Percentiles rank a stretch among this genome's conserved stretches.
Conservation (phyloP, 1,140 invertebrate species). For the Drosophila teissieri region DNA sequence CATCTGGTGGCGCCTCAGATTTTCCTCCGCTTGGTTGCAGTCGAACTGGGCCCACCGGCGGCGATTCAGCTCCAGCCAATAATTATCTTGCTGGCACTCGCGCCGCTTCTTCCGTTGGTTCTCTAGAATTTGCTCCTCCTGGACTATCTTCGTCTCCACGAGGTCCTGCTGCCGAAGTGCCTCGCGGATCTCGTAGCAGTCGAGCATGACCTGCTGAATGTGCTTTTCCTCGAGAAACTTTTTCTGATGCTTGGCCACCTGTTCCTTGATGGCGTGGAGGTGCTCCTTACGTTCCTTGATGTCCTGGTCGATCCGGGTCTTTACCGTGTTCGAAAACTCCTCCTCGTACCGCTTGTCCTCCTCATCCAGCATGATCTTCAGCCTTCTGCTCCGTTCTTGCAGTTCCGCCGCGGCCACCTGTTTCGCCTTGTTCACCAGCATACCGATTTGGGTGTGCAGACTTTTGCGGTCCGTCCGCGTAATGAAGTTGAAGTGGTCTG, state of each 20-base stretch:
- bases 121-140: constrained; percentile 73
- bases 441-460: constrained; percentile 64
- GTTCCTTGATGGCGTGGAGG: constrained; percentile 61
- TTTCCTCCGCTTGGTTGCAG: constrained; percentile 40
- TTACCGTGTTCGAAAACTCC: constrained; percentile 73
- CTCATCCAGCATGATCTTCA: constrained; percentile 60
- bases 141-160: constrained; percentile 54
- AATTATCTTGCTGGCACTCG: constrained; percentile 56
- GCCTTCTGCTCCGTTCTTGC: constrained; percentile 35
- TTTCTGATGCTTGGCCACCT: constrained; percentile 39
- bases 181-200: constrained; percentile 78
- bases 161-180: constrained; percentile 57
- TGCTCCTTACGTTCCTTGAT: constrained; percentile 66
- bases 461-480: constrained; percentile 71
- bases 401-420: constrained; percentile 55
- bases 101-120: constrained; percentile 51
- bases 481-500: constrained; percentile 70
- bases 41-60: constrained; percentile 61
- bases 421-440: constrained; percentile 63
- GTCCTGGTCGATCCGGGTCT: constrained; percentile 67
- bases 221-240: constrained; percentile 61
- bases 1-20: constrained; percentile 34
- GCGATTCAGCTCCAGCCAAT: constrained; percentile 62
- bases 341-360: constrained; percentile 72
- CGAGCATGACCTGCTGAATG: constrained; percentile 66